Base-by-base conservation (phyloP, 2,113 vertebrate genomes). In the Sterna hirundo region DNA sequence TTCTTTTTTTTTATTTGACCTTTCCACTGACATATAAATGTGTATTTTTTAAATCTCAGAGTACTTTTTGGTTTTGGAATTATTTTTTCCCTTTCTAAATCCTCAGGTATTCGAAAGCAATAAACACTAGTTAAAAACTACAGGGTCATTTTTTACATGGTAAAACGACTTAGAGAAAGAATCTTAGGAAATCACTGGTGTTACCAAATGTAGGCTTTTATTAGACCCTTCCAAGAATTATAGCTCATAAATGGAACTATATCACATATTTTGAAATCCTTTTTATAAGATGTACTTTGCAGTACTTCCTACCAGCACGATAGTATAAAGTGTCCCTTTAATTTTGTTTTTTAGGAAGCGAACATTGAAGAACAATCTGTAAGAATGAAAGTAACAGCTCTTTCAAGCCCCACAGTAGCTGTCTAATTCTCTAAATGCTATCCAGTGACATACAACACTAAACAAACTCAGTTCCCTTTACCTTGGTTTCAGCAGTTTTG, bases 401-500 rank as follows among this genome's bases (percentile, higher is more conserved):
- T 66, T 86, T 82, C 65, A 86, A 90, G 52, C 85, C 71, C 88
- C 14, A 0, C 80, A n/a, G n/a, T 30, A 95, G 29, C 61, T 87
- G 49, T 65, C 55, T 91, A 86, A 66, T 78, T 62, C 75, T 75
- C 82, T 88, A 76, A 71, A 84, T 47, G 38, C 83, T 60, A 75
- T 46, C 80, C 65, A 47, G 40, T 75, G 68, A 84, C 86, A 74
- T 10, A 87, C 70, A 95, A 86, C 32, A 40, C 89, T 83, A 76
- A 19, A 88, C 44, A 88, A 88, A 82, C 74, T 80, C 34, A 16
- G 60, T 98, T 96, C 60, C 91, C 84, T 96, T 99, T 99, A 99
- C 99, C 98, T 98, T 99, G 85, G 98, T 98, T 85, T 99, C 98
- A 94, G 97, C 98, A 94, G 97, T 97, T 94, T 98, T 98, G 96